Evolutionary conservation across 2,888 invertebrate species (phyloP), one percentile per base, ranked within the genome.

Genomic region (Heliconius ismenius): DNA sequence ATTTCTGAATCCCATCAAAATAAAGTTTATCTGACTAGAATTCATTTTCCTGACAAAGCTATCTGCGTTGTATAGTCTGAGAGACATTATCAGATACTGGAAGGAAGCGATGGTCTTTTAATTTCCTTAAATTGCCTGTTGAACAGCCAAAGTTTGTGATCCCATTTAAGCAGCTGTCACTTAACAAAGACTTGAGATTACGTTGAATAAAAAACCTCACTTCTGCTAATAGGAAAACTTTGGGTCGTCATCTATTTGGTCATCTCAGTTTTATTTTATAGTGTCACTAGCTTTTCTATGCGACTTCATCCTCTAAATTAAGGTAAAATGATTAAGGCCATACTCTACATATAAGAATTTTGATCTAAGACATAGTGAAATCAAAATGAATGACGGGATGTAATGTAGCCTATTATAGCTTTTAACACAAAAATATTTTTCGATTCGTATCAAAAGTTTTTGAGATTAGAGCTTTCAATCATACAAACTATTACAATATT

Each of bases 141-240:
- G 85, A 87, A 87, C 81, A 83, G 83, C 83, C 80, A 81, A 86
- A 89, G 83, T 89, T 88, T 78, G 80, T 79, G 84, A 86, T 85
- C 82, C 84, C 83, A 85, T 85, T 81, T 84, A 88, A 85, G 84
- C 82, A 84, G 83, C 85, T 88, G 89, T 88, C 88, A 87, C 82
- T 85, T 85, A 81, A 83, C 84, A 84, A 83, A 83, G 83, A 79
- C 85, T 86, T 84, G 84, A 85, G 87, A 88, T 89, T 88, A 87
- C 83, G 84, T 81, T 87, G 84, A 87, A 87, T 86, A 76, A 88
- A 88, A 88, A 88, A 85, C 82, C 80, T 80, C 80, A 76, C 82
- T 78, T 80, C 79, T 83, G 83, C 85, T 88, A 89, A 88, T 88
- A 86, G 82, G 87, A 86, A 88, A 89, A 89, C 83, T 88, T 87